Conservation (phyloP, 2,113 vertebrate species). For the Syngnathus scovelli region DNA sequence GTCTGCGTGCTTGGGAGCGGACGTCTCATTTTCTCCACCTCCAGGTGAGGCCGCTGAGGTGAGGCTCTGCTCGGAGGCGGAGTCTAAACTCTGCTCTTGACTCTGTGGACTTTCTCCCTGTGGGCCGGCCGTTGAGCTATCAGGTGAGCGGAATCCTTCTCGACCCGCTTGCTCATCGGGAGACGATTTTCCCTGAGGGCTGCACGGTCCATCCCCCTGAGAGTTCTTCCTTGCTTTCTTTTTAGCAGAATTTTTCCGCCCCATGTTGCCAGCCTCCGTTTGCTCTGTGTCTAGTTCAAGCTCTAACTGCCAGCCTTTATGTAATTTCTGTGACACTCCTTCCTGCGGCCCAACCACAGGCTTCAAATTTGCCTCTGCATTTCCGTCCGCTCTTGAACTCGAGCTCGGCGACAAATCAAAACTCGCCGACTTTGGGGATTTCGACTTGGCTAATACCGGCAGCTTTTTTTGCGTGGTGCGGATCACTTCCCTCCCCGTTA, state of each 20-base stretch:
- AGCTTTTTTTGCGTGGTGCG: slow-evolving; percentile 44
- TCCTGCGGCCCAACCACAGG: slow-evolving; percentile 10
- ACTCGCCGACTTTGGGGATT: slow-evolving; percentile 14
- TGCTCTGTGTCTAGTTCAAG: slow-evolving; percentile 27
- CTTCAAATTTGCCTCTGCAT: slow-evolving; percentile 19
- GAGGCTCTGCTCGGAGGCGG: slow-evolving; percentile 38
- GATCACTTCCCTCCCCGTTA: slow-evolving; percentile 32
- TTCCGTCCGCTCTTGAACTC: slow-evolving; percentile 17
- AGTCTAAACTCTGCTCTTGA: slow-evolving; percentile 22
- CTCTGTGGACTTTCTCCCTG: slow-evolving; percentile 36
- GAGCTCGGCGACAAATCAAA: slow-evolving; percentile 8
- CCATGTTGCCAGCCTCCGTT: slow-evolving; percentile 51
- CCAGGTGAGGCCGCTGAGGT: slow-evolving; percentile 41
- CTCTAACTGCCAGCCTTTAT: slow-evolving; percentile 27
- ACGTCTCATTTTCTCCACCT: slow-evolving; percentile 23
- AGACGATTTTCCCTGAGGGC: slow-evolving; percentile 27
- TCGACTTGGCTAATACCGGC: slow-evolving; percentile 29
- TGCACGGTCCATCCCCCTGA: slow-evolving; percentile 44
- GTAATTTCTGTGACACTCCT: slow-evolving; percentile 44
- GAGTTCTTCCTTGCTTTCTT: slow-evolving; percentile 51
- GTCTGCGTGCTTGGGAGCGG: slow-evolving; percentile 26
- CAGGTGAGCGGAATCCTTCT: slow-evolving; percentile 28
- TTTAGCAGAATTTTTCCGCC: slow-evolving; percentile 56
- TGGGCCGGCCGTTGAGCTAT: slow-evolving; percentile 18
- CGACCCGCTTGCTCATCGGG: slow-evolving; percentile 4